Base-by-base conservation (phyloP, 2,113 vertebrate genomes). In the Vombatus ursinus region DNA sequence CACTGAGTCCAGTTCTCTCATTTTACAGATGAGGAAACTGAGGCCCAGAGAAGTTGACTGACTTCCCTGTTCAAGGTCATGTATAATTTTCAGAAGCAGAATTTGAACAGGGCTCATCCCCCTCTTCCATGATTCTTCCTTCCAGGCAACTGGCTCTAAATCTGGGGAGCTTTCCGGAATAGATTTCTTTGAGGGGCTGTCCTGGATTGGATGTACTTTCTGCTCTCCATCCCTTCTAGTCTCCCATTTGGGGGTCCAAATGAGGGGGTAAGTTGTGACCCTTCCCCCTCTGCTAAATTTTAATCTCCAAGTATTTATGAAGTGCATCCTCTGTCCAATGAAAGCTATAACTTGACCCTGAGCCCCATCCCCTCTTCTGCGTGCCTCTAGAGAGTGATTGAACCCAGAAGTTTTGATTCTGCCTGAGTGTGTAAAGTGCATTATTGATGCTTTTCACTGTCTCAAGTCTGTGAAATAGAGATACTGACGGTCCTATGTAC, bases 401-500 rank as follows among this genome's bases (percentile, higher is more conserved):
- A 96, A 97, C 93, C 61, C n/a, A 95, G 93, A 52, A 54, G n/a
- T 61, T 96, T 97, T 96, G 93, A 57, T 96, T 96, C 3, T 31
- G 93, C 93, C 95, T 90, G 92, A 68, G 90, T 28, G n/a, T 91
- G 48, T 52, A 91, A 97, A 96, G 95, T 37, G 89, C 91, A 95
- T 95, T 37, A 68, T 24, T 91, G 94, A 54, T 47, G 93, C 51
- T 49, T 44, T 95, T 95, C 54, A 91, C 94, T 37, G 3, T 91
- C 91, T 50, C 31, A 25, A 95, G 61, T 50, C 94, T 94, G 23
- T 25, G 90, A 14, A 94, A 61, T 49, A 96, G 94, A 95, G 2
- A 90, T 26, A 19, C 31, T 31, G 90, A 92, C 47, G 50, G 1
- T 23, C 52, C 53, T 7, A 11, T 94, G 11, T 90, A 61, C n/a